Evolutionary conservation across 2,888 invertebrate genomes (phyloP).

Genomic region (Aquatica leii): DNA sequence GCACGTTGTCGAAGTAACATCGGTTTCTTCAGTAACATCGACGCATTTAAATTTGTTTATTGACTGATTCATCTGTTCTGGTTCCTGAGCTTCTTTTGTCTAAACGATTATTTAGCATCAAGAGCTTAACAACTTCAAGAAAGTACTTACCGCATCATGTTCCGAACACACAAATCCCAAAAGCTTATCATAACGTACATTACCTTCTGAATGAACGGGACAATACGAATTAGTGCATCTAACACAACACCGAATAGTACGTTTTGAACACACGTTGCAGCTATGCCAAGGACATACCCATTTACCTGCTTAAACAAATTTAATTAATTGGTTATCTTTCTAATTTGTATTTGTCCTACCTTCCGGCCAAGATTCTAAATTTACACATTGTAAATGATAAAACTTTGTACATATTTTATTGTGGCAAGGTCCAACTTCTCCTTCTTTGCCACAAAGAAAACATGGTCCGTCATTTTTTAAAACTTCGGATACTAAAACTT

Average conservation of each 20-base stretch:
- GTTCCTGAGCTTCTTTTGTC: conserved; percentile 36
- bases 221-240: conserved; percentile 59
- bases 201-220: conserved; percentile 57
- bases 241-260: conserved; percentile 57
- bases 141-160: conserved; percentile 48
- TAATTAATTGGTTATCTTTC: neutral
- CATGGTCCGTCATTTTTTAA: conserved; percentile 47
- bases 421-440: conserved; percentile 51
- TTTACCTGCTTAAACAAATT: conserved; percentile 43
- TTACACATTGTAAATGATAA: conserved; percentile 57
- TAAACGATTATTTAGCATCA: conserved; percentile 18
- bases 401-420: conserved; percentile 56
- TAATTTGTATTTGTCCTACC: conserved; percentile 42
- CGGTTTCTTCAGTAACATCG: conserved; percentile 36
- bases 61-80: conserved; percentile 15
- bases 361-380: conserved; percentile 52
- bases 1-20: conserved; percentile 43
- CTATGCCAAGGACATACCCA: conserved; percentile 59
- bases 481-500: conserved; percentile 21
- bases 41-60: conserved; percentile 11
- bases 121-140: too few species aligned
- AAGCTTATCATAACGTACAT: conserved; percentile 53
- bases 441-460: conserved; percentile 53
- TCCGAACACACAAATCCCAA: conserved; percentile 54
- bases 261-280: conserved; percentile 57